phyloP scores from a whole-genome alignment of 2,888 invertebrate species.

The Ochropacha duplaris region DNA sequence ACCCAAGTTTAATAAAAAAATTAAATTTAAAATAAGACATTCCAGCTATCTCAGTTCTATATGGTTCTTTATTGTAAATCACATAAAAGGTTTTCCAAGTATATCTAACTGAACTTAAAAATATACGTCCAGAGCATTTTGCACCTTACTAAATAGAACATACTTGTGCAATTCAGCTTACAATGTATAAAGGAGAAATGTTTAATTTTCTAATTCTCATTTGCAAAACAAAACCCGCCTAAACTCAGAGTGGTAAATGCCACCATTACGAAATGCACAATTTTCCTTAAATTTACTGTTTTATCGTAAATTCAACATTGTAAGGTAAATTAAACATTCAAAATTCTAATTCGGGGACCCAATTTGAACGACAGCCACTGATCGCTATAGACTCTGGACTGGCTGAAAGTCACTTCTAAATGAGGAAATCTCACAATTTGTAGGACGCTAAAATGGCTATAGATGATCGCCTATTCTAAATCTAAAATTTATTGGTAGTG shows the following conservation, averaged over 20 bases:
- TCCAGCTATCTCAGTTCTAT: no score
- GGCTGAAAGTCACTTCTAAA: no score
- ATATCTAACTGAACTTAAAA: not conserved
- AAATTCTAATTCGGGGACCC: conserved; percentile 32
- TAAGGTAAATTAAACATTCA: conserved; percentile 25
- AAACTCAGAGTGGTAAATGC: not conserved
- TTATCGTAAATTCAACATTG: conserved; percentile 5
- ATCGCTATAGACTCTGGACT: no score
- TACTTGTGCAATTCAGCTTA: not conserved
- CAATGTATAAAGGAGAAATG: not conserved
- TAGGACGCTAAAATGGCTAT: no score
- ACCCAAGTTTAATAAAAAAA: no score
- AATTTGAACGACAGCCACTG: conserved; percentile 19
- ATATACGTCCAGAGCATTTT: not conserved
- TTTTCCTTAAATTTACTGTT: conserved; percentile 7
- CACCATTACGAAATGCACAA: not conserved
- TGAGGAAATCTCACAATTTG: no score
- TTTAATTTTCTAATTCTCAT: not conserved
- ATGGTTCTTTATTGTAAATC: no score
- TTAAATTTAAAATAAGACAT: no score
- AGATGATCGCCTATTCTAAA: no score
- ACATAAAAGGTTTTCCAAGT: no score
- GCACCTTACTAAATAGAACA: not conserved
- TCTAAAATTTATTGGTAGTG: no score
- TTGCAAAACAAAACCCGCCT: not conserved